Conservation (phyloP, 2,113 vertebrate species). For the Xenopus tropicalis region UCB_Xtro_10.0 CM004448.2:16187501-16188000, state of each 20-base stretch:
- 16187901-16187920: constrained; percentile 48
- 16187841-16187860: constrained; percentile 60
- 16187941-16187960: constrained; percentile 62
- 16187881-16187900: constrained; percentile 63
- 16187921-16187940: constrained; percentile 63
- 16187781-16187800: constrained; percentile 71
- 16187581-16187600: constrained; percentile 57
- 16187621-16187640: constrained; percentile 61
- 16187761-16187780: constrained; percentile 69
- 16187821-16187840: constrained; percentile 70
- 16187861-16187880: constrained; percentile 63
- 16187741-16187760: constrained; percentile 64
- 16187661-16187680: constrained; percentile 52
- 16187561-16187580: constrained; percentile 50
- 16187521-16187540: constrained; percentile 62
- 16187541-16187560: constrained; percentile 65
- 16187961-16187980: constrained; percentile 45
- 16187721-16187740: constrained; percentile 62
- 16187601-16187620: constrained; percentile 59
- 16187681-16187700: constrained; percentile 65
- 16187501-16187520: constrained; percentile 64
- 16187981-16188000: constrained; percentile 71
- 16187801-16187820: constrained; percentile 74
- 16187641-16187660: constrained; percentile 45
- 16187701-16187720: constrained; percentile 67